Percentiles rank a stretch among this genome's conserved stretches.
phyloP scores from a whole-genome alignment of 1,140 invertebrate species.

The Zaprionus gabonicus region DNA sequence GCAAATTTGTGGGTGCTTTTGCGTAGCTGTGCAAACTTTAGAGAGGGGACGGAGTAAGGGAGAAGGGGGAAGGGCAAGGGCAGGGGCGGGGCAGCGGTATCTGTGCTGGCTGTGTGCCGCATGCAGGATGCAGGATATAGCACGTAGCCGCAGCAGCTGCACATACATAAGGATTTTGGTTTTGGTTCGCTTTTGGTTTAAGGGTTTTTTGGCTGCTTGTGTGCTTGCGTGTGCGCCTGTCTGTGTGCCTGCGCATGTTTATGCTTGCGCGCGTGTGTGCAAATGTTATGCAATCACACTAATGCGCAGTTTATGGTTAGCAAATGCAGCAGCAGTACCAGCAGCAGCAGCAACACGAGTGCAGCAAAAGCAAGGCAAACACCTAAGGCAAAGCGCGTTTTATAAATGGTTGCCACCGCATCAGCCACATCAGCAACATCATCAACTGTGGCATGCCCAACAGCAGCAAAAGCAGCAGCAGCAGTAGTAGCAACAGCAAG shows the following conservation, averaged over 20 bases:
- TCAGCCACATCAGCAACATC: constrained; percentile 39
- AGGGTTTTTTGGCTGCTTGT: constrained; percentile 47
- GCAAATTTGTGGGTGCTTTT: constrained; percentile 62
- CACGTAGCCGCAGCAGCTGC: constrained; percentile 73
- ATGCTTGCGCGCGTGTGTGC: constrained; percentile 38
- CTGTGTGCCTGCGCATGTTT: constrained; percentile 27
- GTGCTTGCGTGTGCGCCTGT: constrained; percentile 18
- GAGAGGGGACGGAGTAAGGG: neutral
- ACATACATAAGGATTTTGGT: constrained; percentile 73
- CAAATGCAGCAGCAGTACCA: constrained; percentile 29
- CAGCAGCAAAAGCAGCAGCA: neutral
- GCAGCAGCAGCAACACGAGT: constrained; percentile 10
- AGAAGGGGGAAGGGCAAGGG: too few relatives aligned
- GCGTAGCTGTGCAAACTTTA: constrained; percentile 61
- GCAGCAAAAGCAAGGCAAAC: constrained; percentile 10
- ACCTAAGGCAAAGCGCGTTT: constrained; percentile 50
- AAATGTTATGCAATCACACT: constrained; percentile 81
- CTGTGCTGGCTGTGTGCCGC: neutral
- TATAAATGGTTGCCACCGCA: constrained; percentile 70
- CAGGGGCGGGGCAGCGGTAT: neutral
- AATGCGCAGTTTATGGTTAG: constrained; percentile 76
- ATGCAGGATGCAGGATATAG: constrained; percentile 46
- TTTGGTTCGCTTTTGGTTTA: constrained; percentile 62
- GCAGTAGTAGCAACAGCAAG: neutral
- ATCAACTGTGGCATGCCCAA: constrained; percentile 42